Evolutionary conservation across 2,797 vertebrate species (phyloP).

Genomic region (Myotis daubentonii): DNA sequence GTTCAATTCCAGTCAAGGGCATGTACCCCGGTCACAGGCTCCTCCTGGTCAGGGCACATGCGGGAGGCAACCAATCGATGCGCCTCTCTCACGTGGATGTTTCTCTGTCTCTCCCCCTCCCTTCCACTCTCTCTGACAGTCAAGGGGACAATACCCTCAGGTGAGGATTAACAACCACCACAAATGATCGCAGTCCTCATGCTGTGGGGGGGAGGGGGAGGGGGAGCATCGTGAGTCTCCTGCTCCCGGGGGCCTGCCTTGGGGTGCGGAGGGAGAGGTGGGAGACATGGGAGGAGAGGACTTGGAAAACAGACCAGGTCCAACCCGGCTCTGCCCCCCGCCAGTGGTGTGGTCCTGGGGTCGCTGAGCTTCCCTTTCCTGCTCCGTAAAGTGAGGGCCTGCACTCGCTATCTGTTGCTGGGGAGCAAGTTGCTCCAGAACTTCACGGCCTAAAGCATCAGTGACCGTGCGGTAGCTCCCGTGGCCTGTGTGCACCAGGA

Average conservation of each 20-base stretch:
- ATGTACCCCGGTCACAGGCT: too few species aligned
- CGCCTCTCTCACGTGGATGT: too few species aligned
- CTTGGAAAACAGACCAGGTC: too few species aligned
- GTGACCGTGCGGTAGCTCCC: rapidly evolving
- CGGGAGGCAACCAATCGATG: too few species aligned
- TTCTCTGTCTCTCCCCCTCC: too few species aligned
- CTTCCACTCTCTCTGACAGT: too few species aligned
- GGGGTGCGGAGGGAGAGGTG: not conserved
- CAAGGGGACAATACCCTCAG: too few species aligned
- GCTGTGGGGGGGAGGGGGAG: not conserved
- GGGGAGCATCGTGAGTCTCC: too few species aligned
- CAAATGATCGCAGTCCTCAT: not conserved
- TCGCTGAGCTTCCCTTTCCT: not conserved
- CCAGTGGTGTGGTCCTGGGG: not conserved
- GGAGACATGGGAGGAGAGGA: rapidly evolving
- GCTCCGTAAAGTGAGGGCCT: not conserved
- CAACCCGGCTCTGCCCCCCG: not conserved
- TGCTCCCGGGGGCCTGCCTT: rapidly evolving
- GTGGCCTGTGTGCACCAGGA: not conserved
- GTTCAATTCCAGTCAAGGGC: too few species aligned
- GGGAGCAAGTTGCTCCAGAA: not conserved
- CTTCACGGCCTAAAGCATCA: not conserved
- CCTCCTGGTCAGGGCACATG: too few species aligned
- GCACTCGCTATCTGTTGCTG: rapidly evolving
- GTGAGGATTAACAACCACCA: too few species aligned